Evolutionary conservation across 2,888 invertebrate species (phyloP), one percentile per base, ranked within the genome.

Genomic region (Pherbina coryleti): DNA sequence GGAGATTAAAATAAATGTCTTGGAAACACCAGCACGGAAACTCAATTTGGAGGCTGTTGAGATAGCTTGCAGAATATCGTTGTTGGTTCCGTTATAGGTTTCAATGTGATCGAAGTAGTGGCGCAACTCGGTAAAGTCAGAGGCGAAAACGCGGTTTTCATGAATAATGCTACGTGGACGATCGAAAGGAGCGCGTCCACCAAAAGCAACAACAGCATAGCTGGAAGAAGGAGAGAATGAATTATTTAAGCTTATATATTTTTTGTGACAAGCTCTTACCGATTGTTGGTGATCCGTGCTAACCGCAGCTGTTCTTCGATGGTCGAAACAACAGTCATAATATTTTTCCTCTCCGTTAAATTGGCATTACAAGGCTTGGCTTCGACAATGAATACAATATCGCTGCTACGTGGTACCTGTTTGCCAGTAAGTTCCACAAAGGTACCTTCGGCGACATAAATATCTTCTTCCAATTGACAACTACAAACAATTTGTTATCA

Each of bases 311-410:
- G 95, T 81, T 93, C 94, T 81, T 94, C 92, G 62, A 96, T 89
- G 9, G 93, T 92, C 66, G 92, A 91, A 0, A 95, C 89, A 57
- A 97, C 91, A 5, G 92, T 90, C 84, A 94, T 94, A 72, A 96
- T 92, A 83, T 93, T 95, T 84, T 93, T 93, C 75, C 91, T 91
- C 77, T 91, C 91, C 53, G 92, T 91, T 1, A 96, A 88, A 82
- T 94, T 93, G 80, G 91, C 91, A 90, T 97, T 98, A 88, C 98
- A 98, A 5, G 91, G 90, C 82, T 95, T 95, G 1, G 97, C 96
- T 86, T 98, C 97, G 0, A 98, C 92, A 74, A 98, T 93, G 88
- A 98, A 96, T 74, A 98, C 95, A 0, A 97, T 91, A 89, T 98
- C 98, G 3, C 95, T 94, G 5, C 95, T 94, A 80, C 90, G 91